Percentiles rank a stretch among this genome's conserved stretches.
phyloP scores from a whole-genome alignment of 23 tunicate genomes.

The Diplosoma virens region DNA sequence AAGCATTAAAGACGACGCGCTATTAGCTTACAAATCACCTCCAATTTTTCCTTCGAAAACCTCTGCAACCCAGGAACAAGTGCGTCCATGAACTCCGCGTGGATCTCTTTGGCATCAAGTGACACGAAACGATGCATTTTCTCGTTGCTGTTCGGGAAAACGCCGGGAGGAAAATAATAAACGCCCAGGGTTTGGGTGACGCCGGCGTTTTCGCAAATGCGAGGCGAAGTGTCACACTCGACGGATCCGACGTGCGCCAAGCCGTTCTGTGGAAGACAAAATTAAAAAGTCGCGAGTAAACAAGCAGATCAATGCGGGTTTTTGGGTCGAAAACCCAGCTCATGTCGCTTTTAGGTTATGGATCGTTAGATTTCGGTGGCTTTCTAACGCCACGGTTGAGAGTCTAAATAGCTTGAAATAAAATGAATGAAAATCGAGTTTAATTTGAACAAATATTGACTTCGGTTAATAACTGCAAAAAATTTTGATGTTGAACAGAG shows the following conservation, averaged over 20 bases:
- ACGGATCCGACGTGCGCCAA: constrained; percentile 82
- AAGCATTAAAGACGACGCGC: too few species aligned
- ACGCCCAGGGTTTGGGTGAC: constrained; percentile 43
- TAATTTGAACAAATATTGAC: too few species aligned
- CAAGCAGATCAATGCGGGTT: too few species aligned
- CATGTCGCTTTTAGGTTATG: too few species aligned
- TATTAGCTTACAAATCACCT: constrained; percentile 47
- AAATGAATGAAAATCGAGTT: too few species aligned
- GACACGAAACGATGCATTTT: constrained; percentile 36
- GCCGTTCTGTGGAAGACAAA: constrained; percentile 33
- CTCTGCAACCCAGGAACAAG: constrained; percentile 49
- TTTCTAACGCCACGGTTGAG: too few species aligned
- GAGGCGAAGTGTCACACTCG: constrained; percentile 68
- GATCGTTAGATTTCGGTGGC: too few species aligned
- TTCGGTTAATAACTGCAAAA: too few species aligned
- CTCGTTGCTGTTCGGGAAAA: constrained; percentile 49
- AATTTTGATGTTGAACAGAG: too few species aligned
- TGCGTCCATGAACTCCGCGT: constrained; percentile 51
- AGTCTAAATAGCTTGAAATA: too few species aligned
- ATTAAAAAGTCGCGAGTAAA: too few species aligned
- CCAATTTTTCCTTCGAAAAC: constrained; percentile 19
- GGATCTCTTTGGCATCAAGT: constrained; percentile 69
- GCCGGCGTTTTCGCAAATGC: constrained; percentile 38
- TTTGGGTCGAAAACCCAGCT: too few species aligned
- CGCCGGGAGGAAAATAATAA: constrained; percentile 49